A percentile compares a stretch with the other conserved stretches of the same genome.
Evolutionary conservation across 2,888 invertebrate genomes (phyloP).

Genomic region (Andrena fulva): DNA sequence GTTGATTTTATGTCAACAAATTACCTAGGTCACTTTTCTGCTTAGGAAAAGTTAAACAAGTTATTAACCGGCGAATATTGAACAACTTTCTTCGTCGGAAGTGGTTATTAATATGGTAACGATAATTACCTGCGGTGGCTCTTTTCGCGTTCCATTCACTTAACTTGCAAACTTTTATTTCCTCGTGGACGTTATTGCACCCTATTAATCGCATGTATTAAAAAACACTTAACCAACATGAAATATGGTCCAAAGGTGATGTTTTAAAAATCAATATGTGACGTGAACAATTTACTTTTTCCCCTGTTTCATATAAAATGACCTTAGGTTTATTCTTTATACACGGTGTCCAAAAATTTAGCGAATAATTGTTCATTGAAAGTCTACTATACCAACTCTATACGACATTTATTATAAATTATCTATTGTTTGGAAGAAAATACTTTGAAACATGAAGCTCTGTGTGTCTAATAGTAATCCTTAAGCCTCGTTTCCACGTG

Average conservation of each 20-base stretch:
- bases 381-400: too few species aligned
- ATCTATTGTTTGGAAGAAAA: too few species aligned
- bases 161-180: conserved; percentile 1
- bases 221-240: background rate
- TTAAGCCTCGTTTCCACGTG: too few species aligned
- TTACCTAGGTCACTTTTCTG: conserved; percentile 3
- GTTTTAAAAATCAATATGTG: background rate
- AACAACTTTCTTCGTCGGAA: background rate
- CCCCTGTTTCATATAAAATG: too few species aligned
- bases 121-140: conserved; percentile 3
- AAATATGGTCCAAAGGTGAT: background rate
- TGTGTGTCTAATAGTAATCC: too few species aligned
- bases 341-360: too few species aligned
- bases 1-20: background rate
- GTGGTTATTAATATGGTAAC: conserved; percentile 3
- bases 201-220: background rate
- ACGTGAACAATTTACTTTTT: too few species aligned
- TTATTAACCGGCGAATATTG: conserved; percentile 18
- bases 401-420: too few species aligned
- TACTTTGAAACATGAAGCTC: too few species aligned
- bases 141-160: background rate
- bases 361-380: too few species aligned
- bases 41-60: conserved; percentile 17
- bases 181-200: background rate
- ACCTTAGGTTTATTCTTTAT: too few species aligned